Percentiles rank a stretch among this genome's conserved stretches.
These are phyloP conservation scores for Aphelenchoides besseyi DNA, from an alignment of 1,140 invertebrate species.

Conservation along the genomic window DNA sequence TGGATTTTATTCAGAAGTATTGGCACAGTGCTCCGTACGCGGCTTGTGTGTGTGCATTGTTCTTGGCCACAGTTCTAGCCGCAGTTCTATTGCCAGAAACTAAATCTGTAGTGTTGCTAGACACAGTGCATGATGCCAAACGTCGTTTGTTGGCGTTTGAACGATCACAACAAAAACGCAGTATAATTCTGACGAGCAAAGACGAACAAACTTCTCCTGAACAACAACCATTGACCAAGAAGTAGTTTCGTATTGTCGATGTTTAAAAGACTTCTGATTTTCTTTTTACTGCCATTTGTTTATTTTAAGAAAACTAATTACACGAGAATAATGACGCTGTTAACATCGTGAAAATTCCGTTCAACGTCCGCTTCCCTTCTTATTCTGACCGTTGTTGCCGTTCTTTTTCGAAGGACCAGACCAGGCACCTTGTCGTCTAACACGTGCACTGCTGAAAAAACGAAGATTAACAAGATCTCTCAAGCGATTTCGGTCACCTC, in stretches of 20 bases:
- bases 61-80: conserved; percentile 10
- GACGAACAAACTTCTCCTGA: conserved; percentile 2
- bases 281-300: background rate
- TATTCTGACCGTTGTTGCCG: background rate
- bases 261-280: background rate
- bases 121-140: conserved; percentile 35
- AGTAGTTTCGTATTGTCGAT: background rate
- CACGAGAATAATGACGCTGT: background rate
- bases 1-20: conserved; percentile 30
- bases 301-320: background rate
- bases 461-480: too few species aligned
- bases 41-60: conserved; percentile 24
- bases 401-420: background rate
- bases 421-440: background rate
- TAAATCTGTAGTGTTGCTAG: conserved; percentile 14
- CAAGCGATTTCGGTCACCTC: too few species aligned
- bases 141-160: background rate
- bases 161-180: background rate
- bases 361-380: background rate
- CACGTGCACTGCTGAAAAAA: background rate
- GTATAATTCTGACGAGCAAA: background rate
- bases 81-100: background rate
- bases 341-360: background rate
- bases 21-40: conserved; percentile 41
- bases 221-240: conserved; percentile 4